These are phyloP conservation scores for Scaptomyza cyrtandrae DNA, from an alignment of 2,888 invertebrate species.

Conservation along the genomic window DNA sequence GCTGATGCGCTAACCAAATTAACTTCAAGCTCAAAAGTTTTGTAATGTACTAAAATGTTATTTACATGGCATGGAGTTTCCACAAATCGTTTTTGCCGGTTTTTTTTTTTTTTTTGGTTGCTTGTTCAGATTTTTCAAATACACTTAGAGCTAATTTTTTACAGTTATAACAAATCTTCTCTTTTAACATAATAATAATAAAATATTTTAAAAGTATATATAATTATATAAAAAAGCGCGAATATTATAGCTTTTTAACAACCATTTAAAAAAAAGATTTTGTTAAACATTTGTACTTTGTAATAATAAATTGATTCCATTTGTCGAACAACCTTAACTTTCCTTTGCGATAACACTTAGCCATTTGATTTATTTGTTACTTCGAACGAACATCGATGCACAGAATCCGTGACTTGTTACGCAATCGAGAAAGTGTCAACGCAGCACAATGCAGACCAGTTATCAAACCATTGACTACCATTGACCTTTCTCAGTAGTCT, in stretches of 20 bases:
- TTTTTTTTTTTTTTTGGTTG: not conserved
- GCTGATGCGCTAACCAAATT: slow-evolving; percentile 45
- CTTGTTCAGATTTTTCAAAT: not conserved
- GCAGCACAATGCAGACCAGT: slow-evolving; percentile 31
- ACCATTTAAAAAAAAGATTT: no score
- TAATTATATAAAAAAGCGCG: no score
- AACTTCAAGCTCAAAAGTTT: slow-evolving; percentile 22
- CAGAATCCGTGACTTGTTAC: slow-evolving; percentile 7
- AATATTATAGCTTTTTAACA: no score
- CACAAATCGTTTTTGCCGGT: slow-evolving; percentile 32
- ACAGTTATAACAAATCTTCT: no score
- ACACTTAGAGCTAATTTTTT: no score
- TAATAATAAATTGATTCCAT: not conserved
- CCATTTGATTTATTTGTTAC: not conserved
- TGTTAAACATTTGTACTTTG: no score
- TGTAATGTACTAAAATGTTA: slow-evolving; percentile 37
- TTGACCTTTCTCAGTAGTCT: slow-evolving; percentile 51
- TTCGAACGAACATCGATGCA: slow-evolving; percentile 5
- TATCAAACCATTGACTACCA: slow-evolving; percentile 18
- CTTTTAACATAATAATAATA: no score
- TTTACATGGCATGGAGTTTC: slow-evolving; percentile 28
- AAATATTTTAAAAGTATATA: no score
- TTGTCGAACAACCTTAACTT: not conserved
- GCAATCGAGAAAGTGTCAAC: slow-evolving; percentile 15
- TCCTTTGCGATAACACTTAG: not conserved